Percentiles rank a stretch among this genome's conserved stretches.
These are phyloP conservation scores for Puma concolor DNA, from an alignment of 2,113 vertebrate genomes.

Conservation along the genomic window DNA sequence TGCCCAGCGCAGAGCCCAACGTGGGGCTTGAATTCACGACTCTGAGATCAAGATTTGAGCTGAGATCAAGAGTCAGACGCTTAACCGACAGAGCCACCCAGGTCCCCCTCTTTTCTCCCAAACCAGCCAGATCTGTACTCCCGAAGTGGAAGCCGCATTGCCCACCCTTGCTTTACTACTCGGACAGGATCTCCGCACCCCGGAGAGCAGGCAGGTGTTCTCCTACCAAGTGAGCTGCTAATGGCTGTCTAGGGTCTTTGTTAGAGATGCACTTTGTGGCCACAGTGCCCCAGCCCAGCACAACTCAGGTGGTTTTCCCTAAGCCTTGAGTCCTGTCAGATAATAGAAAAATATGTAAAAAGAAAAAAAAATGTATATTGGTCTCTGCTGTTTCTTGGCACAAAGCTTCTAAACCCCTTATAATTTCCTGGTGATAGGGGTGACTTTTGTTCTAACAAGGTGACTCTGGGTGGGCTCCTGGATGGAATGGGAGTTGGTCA, in stretches of 20 bases:
- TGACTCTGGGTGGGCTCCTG: background rate
- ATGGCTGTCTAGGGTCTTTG: background rate
- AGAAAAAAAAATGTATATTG: background rate
- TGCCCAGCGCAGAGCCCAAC: too few relatives aligned
- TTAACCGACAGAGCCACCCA: too few relatives aligned
- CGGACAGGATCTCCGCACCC: too few relatives aligned
- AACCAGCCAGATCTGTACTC: background rate
- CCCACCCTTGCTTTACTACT: background rate
- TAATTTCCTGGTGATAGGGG: background rate
- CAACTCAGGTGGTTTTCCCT: background rate
- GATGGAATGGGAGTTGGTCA: background rate
- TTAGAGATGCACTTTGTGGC: background rate
- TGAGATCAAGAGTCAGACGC: too few relatives aligned
- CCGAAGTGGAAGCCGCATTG: too few relatives aligned
- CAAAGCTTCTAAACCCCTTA: background rate
- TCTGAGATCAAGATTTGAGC: too few relatives aligned
- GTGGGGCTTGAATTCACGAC: too few relatives aligned
- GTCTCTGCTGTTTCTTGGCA: background rate
- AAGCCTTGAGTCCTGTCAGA: background rate
- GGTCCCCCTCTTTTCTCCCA: background rate
- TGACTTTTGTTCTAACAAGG: background rate
- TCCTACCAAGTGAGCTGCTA: background rate
- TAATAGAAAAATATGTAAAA: background rate
- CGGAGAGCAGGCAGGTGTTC: background rate
- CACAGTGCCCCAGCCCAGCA: background rate